Conservation (phyloP, 2,888 invertebrate genomes). For the Leptinotarsa peninsularis region DNA sequence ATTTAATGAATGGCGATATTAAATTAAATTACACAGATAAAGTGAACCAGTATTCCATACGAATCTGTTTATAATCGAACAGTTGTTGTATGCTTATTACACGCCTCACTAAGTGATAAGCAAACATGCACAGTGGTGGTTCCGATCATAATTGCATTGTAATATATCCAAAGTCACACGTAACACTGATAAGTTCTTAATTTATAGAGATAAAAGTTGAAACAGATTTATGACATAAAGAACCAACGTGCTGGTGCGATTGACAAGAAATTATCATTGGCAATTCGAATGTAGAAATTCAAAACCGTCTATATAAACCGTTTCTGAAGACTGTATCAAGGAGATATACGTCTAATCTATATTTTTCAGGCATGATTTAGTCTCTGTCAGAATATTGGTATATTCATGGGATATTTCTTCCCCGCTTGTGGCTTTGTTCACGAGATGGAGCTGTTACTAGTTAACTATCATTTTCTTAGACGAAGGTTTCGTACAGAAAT, state of each 20-base stretch:
- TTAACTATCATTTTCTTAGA: too few relatives aligned
- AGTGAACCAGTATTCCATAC: constrained; percentile 46
- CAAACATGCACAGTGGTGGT: constrained; percentile 60
- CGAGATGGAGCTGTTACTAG: too few relatives aligned
- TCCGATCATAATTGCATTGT: constrained; percentile 51
- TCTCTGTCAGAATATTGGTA: too few relatives aligned
- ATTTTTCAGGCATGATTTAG: too few relatives aligned
- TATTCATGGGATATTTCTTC: too few relatives aligned
- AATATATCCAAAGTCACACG: constrained; percentile 41
- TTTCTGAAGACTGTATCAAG: too few relatives aligned
- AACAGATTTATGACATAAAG: constrained; percentile 1
- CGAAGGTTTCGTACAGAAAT: too few relatives aligned
- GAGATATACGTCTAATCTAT: too few relatives aligned
- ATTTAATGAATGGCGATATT: constrained; percentile 21
- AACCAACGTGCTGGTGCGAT: background rate
- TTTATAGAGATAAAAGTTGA: constrained; percentile 16
- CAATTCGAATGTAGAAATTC: background rate
- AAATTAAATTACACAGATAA: constrained; percentile 36
- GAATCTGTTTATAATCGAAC: constrained; percentile 51
- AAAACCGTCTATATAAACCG: too few relatives aligned
- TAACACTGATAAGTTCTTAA: constrained; percentile 30
- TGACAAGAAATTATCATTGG: background rate
- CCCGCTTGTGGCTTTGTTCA: too few relatives aligned
- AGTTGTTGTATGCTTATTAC: constrained; percentile 61
- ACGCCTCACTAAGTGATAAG: constrained; percentile 62